phyloP scores from a whole-genome alignment of 2,888 invertebrate species.

The Syrphus vitripennis region DNA sequence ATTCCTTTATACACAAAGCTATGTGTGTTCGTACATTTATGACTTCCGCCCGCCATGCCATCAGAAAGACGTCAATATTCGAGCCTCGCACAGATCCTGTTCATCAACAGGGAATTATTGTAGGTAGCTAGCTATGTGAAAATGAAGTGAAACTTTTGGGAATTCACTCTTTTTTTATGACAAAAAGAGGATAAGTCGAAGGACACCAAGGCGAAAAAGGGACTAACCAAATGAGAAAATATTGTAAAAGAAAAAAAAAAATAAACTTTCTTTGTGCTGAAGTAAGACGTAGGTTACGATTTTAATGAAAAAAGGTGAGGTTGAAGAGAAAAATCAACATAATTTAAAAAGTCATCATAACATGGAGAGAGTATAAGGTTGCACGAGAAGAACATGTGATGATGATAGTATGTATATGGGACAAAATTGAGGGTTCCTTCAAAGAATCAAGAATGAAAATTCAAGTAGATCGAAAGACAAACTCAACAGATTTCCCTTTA shows the following conservation, averaged over 20 bases:
- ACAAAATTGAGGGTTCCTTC: background rate
- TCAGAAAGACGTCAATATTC: background rate
- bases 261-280: background rate
- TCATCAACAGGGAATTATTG: background rate
- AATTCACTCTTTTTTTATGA: background rate
- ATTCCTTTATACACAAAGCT: background rate
- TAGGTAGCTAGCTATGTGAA: background rate
- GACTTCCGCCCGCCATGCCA: background rate
- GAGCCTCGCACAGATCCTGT: background rate
- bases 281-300: background rate
- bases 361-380: background rate
- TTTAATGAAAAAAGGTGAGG: constrained; percentile 16
- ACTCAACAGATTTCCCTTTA: background rate
- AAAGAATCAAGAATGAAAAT: background rate
- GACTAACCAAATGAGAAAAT: background rate
- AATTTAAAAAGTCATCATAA: constrained; percentile 21
- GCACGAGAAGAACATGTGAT: background rate
- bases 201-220: background rate
- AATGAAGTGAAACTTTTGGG: constrained; percentile 19
- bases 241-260: background rate
- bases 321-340: constrained; percentile 25
- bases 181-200: background rate
- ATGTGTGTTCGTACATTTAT: background rate
- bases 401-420: background rate
- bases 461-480: background rate